Conservation (phyloP, 2,888 invertebrate genomes). For the Pyrochroa serraticornis region DNA sequence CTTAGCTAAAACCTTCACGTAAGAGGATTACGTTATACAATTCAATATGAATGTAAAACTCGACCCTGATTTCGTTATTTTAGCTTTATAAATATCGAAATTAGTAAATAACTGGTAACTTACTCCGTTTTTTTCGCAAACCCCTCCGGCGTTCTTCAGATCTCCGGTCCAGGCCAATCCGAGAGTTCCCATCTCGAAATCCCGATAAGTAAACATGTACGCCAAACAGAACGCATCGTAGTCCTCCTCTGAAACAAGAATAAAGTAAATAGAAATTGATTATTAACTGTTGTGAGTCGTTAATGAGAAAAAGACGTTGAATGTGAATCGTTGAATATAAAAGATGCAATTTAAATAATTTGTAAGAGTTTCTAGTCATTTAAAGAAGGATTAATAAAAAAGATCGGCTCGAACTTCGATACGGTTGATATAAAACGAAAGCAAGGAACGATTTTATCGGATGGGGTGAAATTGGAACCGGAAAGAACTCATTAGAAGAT, state of each 20-base stretch:
- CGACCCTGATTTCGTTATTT: too few species aligned
- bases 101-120: constrained; percentile 52
- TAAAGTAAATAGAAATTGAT: neutral
- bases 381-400: constrained; percentile 11
- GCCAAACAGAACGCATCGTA: constrained; percentile 98
- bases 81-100: neutral
- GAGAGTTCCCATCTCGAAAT: constrained; percentile 94
- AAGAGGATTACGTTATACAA: constrained; percentile 21
- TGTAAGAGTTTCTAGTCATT: neutral
- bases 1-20: constrained; percentile 18
- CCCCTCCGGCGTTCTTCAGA: constrained; percentile 94
- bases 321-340: neutral
- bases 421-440: too few species aligned
- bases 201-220: constrained; percentile 97
- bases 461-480: constrained; percentile 35
- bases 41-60: neutral
- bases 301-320: neutral
- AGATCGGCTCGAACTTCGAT: neutral
- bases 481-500: constrained; percentile 35
- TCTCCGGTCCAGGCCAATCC: constrained; percentile 99
- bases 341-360: neutral
- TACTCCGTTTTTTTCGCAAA: constrained; percentile 96
- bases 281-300: neutral
- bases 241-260: constrained; percentile 80
- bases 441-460: constrained; percentile 18